Conservation (phyloP, 2,113 vertebrate genomes). For the Jacana jacana region DNA sequence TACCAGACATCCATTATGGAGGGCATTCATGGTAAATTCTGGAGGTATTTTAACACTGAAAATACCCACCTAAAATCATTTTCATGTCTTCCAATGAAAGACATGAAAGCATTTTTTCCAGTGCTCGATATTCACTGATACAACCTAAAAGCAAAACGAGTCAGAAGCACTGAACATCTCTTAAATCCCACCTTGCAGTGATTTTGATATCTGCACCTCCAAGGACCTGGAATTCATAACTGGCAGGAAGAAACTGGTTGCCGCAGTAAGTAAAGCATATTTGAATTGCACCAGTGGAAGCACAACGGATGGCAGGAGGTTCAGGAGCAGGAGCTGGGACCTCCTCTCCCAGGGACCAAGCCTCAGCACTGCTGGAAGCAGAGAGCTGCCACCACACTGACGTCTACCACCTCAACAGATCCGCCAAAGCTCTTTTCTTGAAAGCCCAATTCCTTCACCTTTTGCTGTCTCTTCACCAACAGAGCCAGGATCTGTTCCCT, state of each 20-base stretch:
- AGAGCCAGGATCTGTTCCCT: not conserved
- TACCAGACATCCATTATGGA: not conserved
- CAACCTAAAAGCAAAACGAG: not conserved
- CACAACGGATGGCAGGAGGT: not conserved
- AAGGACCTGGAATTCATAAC: not conserved
- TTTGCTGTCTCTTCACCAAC: not conserved
- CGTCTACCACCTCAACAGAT: not conserved
- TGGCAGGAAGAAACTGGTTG: not conserved
- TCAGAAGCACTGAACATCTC: not conserved
- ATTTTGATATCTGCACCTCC: not conserved
- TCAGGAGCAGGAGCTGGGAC: not conserved
- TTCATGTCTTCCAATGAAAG: not conserved
- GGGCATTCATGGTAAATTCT: not conserved
- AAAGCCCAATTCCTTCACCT: not conserved
- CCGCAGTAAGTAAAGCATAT: not conserved
- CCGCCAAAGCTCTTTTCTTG: not conserved
- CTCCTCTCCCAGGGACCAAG: too few relatives aligned
- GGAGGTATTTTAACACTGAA: not conserved
- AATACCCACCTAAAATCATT: not conserved
- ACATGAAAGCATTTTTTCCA: not conserved
- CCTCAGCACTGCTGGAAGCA: not conserved
- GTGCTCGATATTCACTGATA: not conserved
- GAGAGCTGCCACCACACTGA: not conserved
- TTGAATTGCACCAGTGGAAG: not conserved
- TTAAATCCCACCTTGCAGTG: not conserved